Percentiles rank a stretch among this genome's conserved stretches.
phyloP scores from a whole-genome alignment of 2,888 invertebrate genomes.

The Cyaniris semiargus region DNA sequence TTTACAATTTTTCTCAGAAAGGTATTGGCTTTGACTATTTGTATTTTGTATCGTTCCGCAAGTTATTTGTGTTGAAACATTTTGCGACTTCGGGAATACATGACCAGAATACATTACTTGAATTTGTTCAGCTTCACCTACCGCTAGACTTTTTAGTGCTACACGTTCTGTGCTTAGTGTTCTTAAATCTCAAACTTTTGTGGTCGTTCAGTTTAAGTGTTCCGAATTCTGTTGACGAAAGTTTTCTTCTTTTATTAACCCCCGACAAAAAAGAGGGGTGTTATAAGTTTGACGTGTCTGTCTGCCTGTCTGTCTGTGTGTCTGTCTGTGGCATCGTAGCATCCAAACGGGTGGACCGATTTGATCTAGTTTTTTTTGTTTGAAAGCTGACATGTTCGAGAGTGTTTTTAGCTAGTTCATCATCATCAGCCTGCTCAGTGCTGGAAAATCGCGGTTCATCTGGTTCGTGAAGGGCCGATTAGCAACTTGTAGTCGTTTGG shows the following conservation, averaged over 20 bases:
- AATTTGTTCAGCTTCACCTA: slow-evolving; percentile 21
- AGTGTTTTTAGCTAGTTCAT: too few species aligned
- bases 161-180: slow-evolving; percentile 4
- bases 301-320: too few species aligned
- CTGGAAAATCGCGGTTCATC: too few species aligned
- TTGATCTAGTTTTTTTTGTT: too few species aligned
- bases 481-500: too few species aligned
- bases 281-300: too few species aligned
- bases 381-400: too few species aligned
- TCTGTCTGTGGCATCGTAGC: too few species aligned
- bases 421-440: too few species aligned
- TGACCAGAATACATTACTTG: slow-evolving; percentile 8
- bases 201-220: neutral
- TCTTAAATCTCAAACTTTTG: slow-evolving; percentile 15
- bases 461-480: too few species aligned
- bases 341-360: too few species aligned
- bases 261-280: too few species aligned
- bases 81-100: slow-evolving; percentile 22
- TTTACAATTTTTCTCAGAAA: neutral
- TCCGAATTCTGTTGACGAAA: neutral
- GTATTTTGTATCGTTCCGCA: slow-evolving; percentile 9
- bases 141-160: slow-evolving; percentile 12
- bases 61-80: slow-evolving; percentile 21
- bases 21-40: slow-evolving; percentile 13
- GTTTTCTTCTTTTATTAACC: neutral